These are phyloP conservation scores for Drosophila prosaltans DNA, from an alignment of 1,140 invertebrate genomes.

Conservation along the genomic window DNA sequence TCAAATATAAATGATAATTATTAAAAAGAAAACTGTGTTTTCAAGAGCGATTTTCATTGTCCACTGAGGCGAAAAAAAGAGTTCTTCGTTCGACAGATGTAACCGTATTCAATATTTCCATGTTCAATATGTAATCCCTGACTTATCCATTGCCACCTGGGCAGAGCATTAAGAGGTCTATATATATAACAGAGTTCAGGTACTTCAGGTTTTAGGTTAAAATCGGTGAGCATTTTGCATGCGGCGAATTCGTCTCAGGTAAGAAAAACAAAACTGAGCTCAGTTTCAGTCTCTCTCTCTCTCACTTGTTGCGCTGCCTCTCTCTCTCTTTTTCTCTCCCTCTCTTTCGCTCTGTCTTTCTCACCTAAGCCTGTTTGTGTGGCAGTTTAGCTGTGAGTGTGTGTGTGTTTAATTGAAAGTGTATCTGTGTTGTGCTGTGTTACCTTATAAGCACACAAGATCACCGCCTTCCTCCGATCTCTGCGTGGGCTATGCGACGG, in stretches of 20 bases:
- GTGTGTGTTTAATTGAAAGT: slow-evolving; percentile 24
- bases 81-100: no score
- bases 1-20: no score
- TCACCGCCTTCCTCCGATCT: slow-evolving; percentile 47
- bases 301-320: slow-evolving; percentile 10
- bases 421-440: slow-evolving; percentile 32
- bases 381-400: slow-evolving; percentile 17
- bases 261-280: slow-evolving; percentile 23
- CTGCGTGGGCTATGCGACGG: slow-evolving; percentile 69
- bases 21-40: no score
- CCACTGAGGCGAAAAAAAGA: no score
- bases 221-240: slow-evolving; percentile 54
- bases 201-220: slow-evolving; percentile 69
- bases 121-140: slow-evolving; percentile 35
- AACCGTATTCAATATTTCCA: slow-evolving; percentile 12
- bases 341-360: not conserved
- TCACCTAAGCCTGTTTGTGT: slow-evolving; percentile 26
- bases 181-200: slow-evolving; percentile 31
- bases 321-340: not conserved
- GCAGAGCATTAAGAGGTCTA: slow-evolving; percentile 60
- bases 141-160: slow-evolving; percentile 54
- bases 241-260: slow-evolving; percentile 69
- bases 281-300: no score
- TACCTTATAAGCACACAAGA: slow-evolving; percentile 76
- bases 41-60: no score